Base-by-base conservation (phyloP, 2,888 invertebrate genomes). In the Drosophila percnosoma region DNA sequence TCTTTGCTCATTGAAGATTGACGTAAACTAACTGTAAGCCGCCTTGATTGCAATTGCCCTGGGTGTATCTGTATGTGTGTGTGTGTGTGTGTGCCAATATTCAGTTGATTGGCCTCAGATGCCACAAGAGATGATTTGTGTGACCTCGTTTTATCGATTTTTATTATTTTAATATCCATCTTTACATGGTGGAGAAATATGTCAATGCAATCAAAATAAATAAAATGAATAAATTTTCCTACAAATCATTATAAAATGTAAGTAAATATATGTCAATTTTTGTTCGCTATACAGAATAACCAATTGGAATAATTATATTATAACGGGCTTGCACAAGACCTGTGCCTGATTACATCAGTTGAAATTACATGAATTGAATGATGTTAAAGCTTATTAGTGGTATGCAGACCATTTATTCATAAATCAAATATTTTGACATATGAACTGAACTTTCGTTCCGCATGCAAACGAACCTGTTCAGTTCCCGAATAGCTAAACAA, bases 1-100 rank as follows among this genome's bases (percentile, higher is more conserved):
- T 38, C 62, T n/a, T 21, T 33, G 62, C 74, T 48, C 31, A 63
- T 73, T 75, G 73, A 83, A 83, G 83, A 81, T 81, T 83, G 73
- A 73, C 75, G 83, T 70, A 81, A 78, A 70, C 81, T 59, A 70
- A 68, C 63, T 75, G 68, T 59, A 64, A 57, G 61, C 42, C 36
- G 67, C 62, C 73, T 63, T 68, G 69, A 81, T 68, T 75, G 75
- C 66, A 78, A 66, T 65, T 69, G 64, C 55, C 52, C 57, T 60
- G 27, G 42, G 15, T 7, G 11, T 38, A 27, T 51, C 29, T 38
- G 21, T 10, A 18, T 34, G 27, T 34, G 27, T 42, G 57, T 53
- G 45, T 45, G 45, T 45, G 7, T 45, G 24, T 24, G 24, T 24
- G 45, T 4, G 15, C 2, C 45, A 24, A 45, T 45, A 45, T 45